These are phyloP conservation scores for Acholoe squamosa DNA, from an alignment of 2,888 invertebrate genomes.

Conservation along the genomic window DNA sequence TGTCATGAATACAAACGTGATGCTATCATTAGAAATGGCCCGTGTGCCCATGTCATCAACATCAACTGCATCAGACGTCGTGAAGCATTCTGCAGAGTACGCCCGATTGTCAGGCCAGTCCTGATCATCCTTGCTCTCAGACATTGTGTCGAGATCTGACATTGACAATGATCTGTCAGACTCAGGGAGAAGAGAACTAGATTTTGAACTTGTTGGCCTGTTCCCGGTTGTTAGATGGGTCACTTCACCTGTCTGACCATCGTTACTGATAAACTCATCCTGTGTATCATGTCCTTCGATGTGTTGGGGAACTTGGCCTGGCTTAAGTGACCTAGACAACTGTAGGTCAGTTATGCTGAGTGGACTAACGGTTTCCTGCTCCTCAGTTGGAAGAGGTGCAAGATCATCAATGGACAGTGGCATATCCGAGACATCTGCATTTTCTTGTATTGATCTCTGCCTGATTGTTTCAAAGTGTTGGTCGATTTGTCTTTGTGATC, in stretches of 20 bases:
- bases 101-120: constrained; percentile 15
- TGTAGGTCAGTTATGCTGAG: neutral
- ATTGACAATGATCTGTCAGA: constrained; percentile 60
- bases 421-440: neutral
- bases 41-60: constrained; percentile 38
- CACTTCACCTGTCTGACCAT: neutral
- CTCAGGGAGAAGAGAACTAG: neutral
- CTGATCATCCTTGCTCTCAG: constrained; percentile 31
- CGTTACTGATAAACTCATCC: neutral
- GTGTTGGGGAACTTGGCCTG: neutral
- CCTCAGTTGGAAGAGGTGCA: neutral
- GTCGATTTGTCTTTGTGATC: too few species aligned
- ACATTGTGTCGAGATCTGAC: constrained; percentile 63
- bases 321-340: neutral
- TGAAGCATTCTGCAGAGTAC: constrained; percentile 64
- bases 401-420: neutral
- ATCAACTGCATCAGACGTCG: constrained; percentile 34
- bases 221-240: too few species aligned
- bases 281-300: neutral
- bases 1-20: constrained; percentile 67
- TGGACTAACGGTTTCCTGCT: neutral
- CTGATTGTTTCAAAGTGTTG: too few species aligned
- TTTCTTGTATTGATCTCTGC: neutral
- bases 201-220: neutral
- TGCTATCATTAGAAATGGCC: constrained; percentile 65